Evolutionary conservation across 1,140 invertebrate genomes (phyloP), one percentile per base, ranked within the genome.

Genomic region (Hesperophylax magnus): DNA sequence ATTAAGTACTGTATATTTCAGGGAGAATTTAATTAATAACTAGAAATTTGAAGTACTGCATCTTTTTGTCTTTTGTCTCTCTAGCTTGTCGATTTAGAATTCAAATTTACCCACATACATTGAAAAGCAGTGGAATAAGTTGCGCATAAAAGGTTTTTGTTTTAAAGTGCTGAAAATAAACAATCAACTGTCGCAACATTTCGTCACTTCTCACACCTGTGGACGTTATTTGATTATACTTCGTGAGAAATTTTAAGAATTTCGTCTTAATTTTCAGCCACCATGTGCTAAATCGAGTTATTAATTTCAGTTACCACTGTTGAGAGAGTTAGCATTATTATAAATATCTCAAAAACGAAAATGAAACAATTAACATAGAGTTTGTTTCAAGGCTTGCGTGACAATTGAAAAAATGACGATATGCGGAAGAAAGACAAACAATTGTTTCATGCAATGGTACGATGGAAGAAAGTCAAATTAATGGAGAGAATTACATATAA

Each of bases 371-470:
- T 72, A 72, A 72, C 39, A 39, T 20, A 20, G 20, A 54, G 27
- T 72, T 72, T 54, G 39, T 27, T 22, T 52, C 8, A 39, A 72
- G 47, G 54, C 9, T 53, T 9, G 14, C 47, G 18, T 72, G 47
- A 72, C 69, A 69, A 34, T 39, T 18, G 31, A 69, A 69, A n/a
- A 34, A 72, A 72, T 52, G 20, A 24, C 18, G 47, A 53, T 72
- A 22, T 72, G 20, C 52, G 22, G 8, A 18, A 53, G 47, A 24
- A 5, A 72, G 15, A 22, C 1, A 5, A 72, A 72, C 14, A 27
- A 72, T 72, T 54, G 69, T 72, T 31, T 72, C 69, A 72, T 72
- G 69, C 69, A 56, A 72, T 52, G 69, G 53, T 67, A 67, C 63
- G 14, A 31, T 34, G 31, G 31, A 67, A 67, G 63, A 67, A 67